phyloP scores from a whole-genome alignment of 2,113 vertebrate genomes.

The Zosterops borbonicus region DNA sequence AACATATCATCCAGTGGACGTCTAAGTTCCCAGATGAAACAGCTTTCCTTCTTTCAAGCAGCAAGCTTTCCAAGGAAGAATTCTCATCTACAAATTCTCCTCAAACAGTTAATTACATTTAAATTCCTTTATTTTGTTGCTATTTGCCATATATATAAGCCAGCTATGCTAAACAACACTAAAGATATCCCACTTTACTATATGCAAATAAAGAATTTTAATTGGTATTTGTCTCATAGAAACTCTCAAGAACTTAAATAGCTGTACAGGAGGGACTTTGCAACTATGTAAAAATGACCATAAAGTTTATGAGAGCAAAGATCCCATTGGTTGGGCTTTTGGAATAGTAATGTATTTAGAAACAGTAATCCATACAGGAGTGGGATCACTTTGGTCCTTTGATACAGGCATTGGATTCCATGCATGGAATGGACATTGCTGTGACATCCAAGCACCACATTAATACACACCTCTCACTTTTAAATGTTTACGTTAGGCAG shows the following conservation, averaged over 20 bases:
- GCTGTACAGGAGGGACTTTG: neutral
- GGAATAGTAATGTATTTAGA: neutral
- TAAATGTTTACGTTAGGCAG: neutral
- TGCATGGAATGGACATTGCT: neutral
- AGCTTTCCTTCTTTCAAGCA: neutral
- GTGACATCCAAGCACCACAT: neutral
- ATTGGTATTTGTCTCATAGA: neutral
- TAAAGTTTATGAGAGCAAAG: neutral
- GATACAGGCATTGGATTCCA: neutral
- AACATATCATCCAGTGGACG: neutral
- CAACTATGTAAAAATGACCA: neutral
- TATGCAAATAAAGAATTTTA: neutral
- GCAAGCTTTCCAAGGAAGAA: neutral
- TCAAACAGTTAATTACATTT: neutral
- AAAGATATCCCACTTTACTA: neutral
- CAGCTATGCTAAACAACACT: neutral
- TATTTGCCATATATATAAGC: neutral
- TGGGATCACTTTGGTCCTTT: neutral
- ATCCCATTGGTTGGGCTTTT: neutral
- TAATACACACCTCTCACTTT: neutral
- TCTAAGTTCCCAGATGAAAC: neutral
- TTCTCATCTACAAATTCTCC: neutral
- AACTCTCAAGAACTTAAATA: neutral
- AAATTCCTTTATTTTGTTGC: neutral
- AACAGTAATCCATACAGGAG: neutral